Conservation (phyloP, 1,140 invertebrate species). For the Lysiphlebus fabarum region DNA sequence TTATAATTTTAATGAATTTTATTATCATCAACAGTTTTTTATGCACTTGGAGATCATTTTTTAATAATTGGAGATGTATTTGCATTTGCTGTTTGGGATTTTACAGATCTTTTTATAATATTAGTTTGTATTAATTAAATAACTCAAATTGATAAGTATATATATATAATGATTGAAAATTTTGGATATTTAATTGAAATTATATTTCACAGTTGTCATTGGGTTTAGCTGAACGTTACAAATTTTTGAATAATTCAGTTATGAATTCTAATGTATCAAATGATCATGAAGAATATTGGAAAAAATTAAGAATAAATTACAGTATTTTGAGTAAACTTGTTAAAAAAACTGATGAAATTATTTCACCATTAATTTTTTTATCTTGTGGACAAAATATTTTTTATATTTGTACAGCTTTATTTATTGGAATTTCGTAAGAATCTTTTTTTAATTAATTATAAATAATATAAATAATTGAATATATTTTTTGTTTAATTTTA, state of each 20-base stretch:
- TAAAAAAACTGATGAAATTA: constrained; percentile 56
- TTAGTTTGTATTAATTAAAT: constrained; percentile 45
- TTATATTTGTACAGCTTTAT: constrained; percentile 70
- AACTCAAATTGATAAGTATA: too few species aligned
- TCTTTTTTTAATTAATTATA: too few species aligned
- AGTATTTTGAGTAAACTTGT: constrained; percentile 59
- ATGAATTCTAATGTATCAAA: constrained; percentile 17
- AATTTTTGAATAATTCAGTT: constrained; percentile 40
- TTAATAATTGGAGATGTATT: constrained; percentile 58
- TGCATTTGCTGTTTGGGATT: constrained; percentile 68
- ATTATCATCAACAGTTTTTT: too few species aligned
- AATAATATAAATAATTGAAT: too few species aligned
- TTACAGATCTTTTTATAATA: constrained; percentile 65
- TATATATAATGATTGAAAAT: too few species aligned
- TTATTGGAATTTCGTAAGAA: constrained; percentile 70
- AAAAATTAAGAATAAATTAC: constrained; percentile 58
- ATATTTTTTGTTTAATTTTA: too few species aligned
- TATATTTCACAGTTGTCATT: constrained; percentile 38
- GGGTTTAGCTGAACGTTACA: constrained; percentile 49
- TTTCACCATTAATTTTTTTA: constrained; percentile 61
- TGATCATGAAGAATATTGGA: constrained; percentile 51
- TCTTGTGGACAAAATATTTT: constrained; percentile 71
- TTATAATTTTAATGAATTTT: too few species aligned
- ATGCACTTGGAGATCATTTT: constrained; percentile 37
- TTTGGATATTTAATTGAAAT: too few species aligned